Conservation (phyloP, 2,797 vertebrate species). For the Enteromius argenteus region DNA sequence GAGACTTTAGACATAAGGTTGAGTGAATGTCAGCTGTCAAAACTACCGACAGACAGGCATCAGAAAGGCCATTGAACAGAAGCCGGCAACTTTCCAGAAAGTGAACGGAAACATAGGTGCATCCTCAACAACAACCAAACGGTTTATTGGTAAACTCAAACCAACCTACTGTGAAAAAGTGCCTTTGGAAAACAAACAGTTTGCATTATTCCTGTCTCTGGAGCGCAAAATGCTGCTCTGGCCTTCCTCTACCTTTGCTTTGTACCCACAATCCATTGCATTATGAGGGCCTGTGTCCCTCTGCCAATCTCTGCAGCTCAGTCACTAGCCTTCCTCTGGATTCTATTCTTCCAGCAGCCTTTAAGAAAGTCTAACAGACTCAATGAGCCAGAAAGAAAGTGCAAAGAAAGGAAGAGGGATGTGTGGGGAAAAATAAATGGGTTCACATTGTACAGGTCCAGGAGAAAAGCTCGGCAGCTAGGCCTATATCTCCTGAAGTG, state of each 20-base stretch:
- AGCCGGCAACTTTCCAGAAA: conserved; percentile 16
- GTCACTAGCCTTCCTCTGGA: conserved; percentile 72
- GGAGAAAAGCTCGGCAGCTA: conserved; percentile 81
- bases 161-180: conserved; percentile 34
- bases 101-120: conserved; percentile 7
- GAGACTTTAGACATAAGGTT: not conserved
- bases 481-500: conserved; percentile 89
- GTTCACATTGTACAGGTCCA: conserved; percentile 79
- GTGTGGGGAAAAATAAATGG: conserved; percentile 79
- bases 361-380: conserved; percentile 81
- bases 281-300: conserved; percentile 67
- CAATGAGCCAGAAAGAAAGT: conserved; percentile 85
- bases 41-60: not conserved
- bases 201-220: conserved; percentile 57
- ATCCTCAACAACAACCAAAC: conserved; percentile 29
- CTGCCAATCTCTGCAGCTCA: conserved; percentile 70
- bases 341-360: conserved; percentile 77
- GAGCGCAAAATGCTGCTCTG: conserved; percentile 54
- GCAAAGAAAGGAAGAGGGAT: conserved; percentile 72
- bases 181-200: conserved; percentile 54
- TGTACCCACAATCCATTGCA: conserved; percentile 60
- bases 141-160: conserved; percentile 45
- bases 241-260: conserved; percentile 61
- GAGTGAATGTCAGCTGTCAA: conserved; percentile 17
- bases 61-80: not conserved